A percentile compares a stretch with the other conserved stretches of the same genome.
phyloP scores from a whole-genome alignment of 2,113 vertebrate species.

The Andinoacara biseriatus region DNA sequence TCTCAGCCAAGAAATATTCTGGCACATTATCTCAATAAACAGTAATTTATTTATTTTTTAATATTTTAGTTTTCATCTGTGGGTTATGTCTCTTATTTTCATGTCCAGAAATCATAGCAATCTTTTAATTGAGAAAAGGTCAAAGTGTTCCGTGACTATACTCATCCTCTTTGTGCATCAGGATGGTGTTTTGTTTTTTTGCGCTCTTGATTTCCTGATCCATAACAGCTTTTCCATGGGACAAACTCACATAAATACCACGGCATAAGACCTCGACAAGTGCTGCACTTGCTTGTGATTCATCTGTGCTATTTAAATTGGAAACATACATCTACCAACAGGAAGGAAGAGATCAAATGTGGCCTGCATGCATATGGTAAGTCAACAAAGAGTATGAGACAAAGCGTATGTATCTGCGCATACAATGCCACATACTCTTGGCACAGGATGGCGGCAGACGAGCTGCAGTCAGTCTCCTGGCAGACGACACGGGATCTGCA shows the following conservation, averaged over 20 bases:
- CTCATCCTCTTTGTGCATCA: too few relatives aligned
- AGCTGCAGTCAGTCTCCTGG: conserved; percentile 71
- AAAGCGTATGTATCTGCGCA: conserved; percentile 31
- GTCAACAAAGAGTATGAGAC: conserved; percentile 36
- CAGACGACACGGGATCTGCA: conserved; percentile 67
- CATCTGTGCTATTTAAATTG: background rate
- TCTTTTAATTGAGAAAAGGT: too few relatives aligned
- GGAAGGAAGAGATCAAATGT: background rate
- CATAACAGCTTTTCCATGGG: background rate
- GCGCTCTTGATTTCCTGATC: background rate
- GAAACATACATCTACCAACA: background rate
- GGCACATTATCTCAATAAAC: background rate
- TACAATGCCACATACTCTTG: conserved; percentile 52
- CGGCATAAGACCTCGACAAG: background rate
- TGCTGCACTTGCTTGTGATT: background rate
- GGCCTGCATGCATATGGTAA: background rate
- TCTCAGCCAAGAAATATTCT: background rate
- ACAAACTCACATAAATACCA: background rate
- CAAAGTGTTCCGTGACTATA: too few relatives aligned
- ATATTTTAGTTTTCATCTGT: background rate
- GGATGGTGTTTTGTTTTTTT: background rate
- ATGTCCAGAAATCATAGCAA: too few relatives aligned
- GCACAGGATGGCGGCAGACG: conserved; percentile 66
- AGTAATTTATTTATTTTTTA: background rate
- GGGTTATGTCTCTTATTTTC: too few relatives aligned